phyloP scores from a whole-genome alignment of 2,797 vertebrate genomes.

The Hippopotamyrus pictus region DNA sequence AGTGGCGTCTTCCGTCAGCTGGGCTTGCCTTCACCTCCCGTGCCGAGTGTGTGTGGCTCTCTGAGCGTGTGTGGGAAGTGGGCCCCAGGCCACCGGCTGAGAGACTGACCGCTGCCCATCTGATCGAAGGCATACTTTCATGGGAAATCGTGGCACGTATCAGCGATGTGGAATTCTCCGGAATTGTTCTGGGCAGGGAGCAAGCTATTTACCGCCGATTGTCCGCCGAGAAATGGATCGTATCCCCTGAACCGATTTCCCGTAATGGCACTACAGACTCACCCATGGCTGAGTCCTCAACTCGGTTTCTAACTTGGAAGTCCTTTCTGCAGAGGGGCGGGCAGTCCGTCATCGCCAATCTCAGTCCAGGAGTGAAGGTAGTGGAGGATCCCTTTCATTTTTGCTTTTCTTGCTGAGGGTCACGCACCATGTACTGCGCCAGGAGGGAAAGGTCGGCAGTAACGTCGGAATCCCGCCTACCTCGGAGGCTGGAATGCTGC shows the following conservation, averaged over 20 bases:
- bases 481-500: neutral
- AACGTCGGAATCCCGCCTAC: constrained; percentile 26
- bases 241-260: neutral
- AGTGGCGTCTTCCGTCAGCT: neutral
- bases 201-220: neutral
- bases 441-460: neutral
- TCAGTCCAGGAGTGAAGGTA: constrained; percentile 17
- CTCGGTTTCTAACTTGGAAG: constrained; percentile 26
- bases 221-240: neutral
- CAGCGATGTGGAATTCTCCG: constrained; percentile 29
- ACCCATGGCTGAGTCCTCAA: constrained; percentile 27
- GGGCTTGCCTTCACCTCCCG: neutral
- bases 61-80: neutral
- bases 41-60: neutral
- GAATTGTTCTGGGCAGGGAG: constrained; percentile 14
- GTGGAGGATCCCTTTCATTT: constrained; percentile 20
- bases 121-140: neutral
- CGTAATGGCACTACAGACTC: constrained; percentile 26
- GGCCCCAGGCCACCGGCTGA: neutral
- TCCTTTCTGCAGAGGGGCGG: constrained; percentile 46
- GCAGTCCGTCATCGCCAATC: constrained; percentile 46
- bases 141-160: neutral
- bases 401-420: constrained; percentile 1
- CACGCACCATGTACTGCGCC: constrained; percentile 2
- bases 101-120: neutral